Evolutionary conservation across 2,797 vertebrate genomes (phyloP), one percentile per base, ranked within the genome.

Genomic region (Helostoma temminkii): DNA sequence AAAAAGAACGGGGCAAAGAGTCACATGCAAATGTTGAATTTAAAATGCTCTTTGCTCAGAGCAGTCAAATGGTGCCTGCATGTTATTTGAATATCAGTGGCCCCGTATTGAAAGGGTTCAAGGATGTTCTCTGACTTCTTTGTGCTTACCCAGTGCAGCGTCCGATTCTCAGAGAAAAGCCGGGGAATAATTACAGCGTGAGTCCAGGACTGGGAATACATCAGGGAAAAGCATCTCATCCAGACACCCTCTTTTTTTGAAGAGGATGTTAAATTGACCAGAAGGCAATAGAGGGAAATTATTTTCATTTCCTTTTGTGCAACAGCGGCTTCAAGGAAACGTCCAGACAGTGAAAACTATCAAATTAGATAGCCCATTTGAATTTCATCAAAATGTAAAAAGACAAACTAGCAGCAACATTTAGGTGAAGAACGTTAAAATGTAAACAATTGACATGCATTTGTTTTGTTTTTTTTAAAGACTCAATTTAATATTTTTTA

Each of bases 71-170:
- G 95, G 95, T 94, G 93, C 81, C 94, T 95, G 95, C 94, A 87
- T 94, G 96, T 96, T 98, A 98, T 98, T 98, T 98, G 97, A 99
- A 98, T 98, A 97, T 97, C 95, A 96, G 95, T 96, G 95, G 96
- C 95, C 95, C 93, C 92, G 95, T 88, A 93, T 91, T 98, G 96
- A 98, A 98, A 98, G 94, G 97, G 95, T 97, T 98, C 96, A 97
- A 97, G 96, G 97, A 99, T 96, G 96, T 96, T 97, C 96, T 95
- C 96, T 94, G 96, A 94, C 94, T 96, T 96, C 96, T 98, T 98
- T 99, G 97, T 99, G 96, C 96, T 96, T 95, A 97, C 93, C 95
- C 97, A 98, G 94, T 95, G 96, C 96, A 96, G 97, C 97, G 96
- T 99, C 98, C 97, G 96, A 97, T 76, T 95, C 94, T 94, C 93